Evolutionary conservation across 2,888 invertebrate genomes (phyloP), one percentile per base, ranked within the genome.

Genomic region (Drosophila yooni): DNA sequence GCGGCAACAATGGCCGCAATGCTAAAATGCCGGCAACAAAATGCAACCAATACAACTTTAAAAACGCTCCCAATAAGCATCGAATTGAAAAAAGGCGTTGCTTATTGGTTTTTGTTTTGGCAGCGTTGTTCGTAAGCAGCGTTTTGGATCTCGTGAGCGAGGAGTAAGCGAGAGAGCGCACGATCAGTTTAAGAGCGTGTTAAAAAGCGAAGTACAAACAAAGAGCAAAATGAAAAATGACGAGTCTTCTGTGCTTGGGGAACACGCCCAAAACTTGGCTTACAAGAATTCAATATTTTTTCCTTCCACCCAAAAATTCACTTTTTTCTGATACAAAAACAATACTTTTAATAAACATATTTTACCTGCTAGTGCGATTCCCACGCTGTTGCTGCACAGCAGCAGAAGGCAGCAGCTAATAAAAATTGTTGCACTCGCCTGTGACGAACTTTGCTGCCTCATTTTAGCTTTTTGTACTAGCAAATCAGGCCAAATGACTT

Each of bases 221-320:
- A 74, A 82, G 79, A 70, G 51, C 43, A 50, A 68, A 70, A 53
- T 68, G 33, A 62, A 74, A 79, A 74, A 76, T 80, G 77, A 88
- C 79, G 81, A 86, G 86, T 81, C 74, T 75, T 59, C 74, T 82
- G 61, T 75, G 73, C 78, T 81, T 82, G 85, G 75, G 87, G 90
- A 80, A 89, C 88, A 89, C 89, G 89, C 89, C 89, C 89, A 77
- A 89, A 90, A 68, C 81, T 68, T 82, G 86, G 82, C 87, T 90
- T 81, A 82, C 46, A 70, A 62, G 58, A 82, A 70, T 65, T 56
- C 11, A 27, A 15, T 29, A n/a, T 27, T 21, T 40, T 62, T 67
- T 56, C 33, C 18, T 38, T 15, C 1, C n/a, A 11, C 2, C 13
- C 1, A 34, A 15, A 11, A 13, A 29, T 56, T 8, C 0, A 0